These are phyloP conservation scores for Characodon lateralis DNA, from an alignment of 2,797 vertebrate species.

Conservation along the genomic window DNA sequence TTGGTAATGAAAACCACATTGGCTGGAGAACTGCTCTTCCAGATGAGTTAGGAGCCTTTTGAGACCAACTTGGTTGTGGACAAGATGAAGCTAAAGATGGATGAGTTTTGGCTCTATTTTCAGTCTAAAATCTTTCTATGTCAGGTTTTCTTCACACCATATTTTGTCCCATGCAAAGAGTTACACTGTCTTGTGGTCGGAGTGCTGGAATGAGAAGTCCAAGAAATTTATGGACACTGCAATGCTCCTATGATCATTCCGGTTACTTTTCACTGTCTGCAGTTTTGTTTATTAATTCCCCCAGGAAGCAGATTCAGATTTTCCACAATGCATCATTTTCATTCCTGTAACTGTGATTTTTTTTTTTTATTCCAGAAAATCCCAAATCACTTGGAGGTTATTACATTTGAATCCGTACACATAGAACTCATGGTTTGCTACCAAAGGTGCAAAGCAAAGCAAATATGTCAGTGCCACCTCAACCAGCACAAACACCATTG, in stretches of 20 bases:
- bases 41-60: conserved; percentile 66
- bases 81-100: conserved; percentile 70
- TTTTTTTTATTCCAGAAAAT: conserved; percentile 27
- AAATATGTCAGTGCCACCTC: conserved; percentile 39
- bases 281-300: conserved; percentile 63
- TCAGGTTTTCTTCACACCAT: conserved; percentile 59
- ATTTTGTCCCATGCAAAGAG: conserved; percentile 54
- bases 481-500: conserved; percentile 13
- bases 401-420: conserved; percentile 40
- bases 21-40: conserved; percentile 55
- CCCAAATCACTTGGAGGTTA: conserved; percentile 36
- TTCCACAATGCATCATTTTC: conserved; percentile 68
- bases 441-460: conserved; percentile 14
- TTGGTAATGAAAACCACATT: conserved; percentile 75
- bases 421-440: conserved; percentile 41
- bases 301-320: conserved; percentile 57
- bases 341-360: conserved; percentile 35
- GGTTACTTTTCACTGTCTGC: conserved; percentile 39
- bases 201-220: conserved; percentile 31
- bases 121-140: conserved; percentile 58
- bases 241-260: conserved; percentile 53
- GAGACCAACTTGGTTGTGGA: conserved; percentile 63
- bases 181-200: conserved; percentile 53
- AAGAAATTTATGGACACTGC: conserved; percentile 55
- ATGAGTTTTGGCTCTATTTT: conserved; percentile 66